Conservation (phyloP, 1,140 invertebrate species). For the Drosophila nigromelanica region DNA sequence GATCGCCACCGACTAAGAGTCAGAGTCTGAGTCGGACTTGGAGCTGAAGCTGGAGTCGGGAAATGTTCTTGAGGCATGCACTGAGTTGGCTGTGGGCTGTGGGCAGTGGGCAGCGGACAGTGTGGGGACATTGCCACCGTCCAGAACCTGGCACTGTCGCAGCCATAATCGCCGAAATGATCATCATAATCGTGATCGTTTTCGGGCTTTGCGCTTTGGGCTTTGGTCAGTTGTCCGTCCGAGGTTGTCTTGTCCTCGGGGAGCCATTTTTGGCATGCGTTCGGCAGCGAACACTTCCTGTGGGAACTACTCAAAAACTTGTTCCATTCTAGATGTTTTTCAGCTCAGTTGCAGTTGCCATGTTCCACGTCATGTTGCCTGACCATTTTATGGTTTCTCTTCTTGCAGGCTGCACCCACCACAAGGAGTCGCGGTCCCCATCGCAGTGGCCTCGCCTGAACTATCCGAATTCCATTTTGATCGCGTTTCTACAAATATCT, state of each 20-base stretch:
- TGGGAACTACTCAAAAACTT: slow-evolving; percentile 70
- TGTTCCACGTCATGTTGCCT: slow-evolving; percentile 43
- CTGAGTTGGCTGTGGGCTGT: slow-evolving; percentile 18
- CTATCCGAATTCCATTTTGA: slow-evolving; percentile 37
- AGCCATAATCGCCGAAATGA: slow-evolving; percentile 64
- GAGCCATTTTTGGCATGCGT: slow-evolving; percentile 79
- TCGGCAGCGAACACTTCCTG: slow-evolving; percentile 75
- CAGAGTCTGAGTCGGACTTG: slow-evolving; percentile 1
- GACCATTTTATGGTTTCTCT: slow-evolving; percentile 39
- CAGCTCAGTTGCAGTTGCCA: slow-evolving; percentile 26
- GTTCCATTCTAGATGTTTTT: slow-evolving; percentile 50
- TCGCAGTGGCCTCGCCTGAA: slow-evolving; percentile 2
- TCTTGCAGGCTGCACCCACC: slow-evolving; percentile 54
- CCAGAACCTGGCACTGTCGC: slow-evolving; percentile 39
- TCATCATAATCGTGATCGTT: slow-evolving; percentile 79
- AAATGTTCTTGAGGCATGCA: slow-evolving; percentile 31
- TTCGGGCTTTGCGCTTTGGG: slow-evolving; percentile 43
- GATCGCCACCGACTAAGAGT: slow-evolving; percentile 30
- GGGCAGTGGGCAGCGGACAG: slow-evolving; percentile 6
- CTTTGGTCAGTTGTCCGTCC: slow-evolving; percentile 36
- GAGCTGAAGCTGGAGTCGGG: slow-evolving; percentile 4
- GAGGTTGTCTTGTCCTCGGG: slow-evolving; percentile 68
- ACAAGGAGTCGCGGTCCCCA: slow-evolving; percentile 30
- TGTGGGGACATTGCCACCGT: slow-evolving; percentile 62
- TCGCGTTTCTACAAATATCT: slow-evolving; percentile 51